phyloP scores from a whole-genome alignment of 2,113 vertebrate species.

The Sander vitreus region DNA sequence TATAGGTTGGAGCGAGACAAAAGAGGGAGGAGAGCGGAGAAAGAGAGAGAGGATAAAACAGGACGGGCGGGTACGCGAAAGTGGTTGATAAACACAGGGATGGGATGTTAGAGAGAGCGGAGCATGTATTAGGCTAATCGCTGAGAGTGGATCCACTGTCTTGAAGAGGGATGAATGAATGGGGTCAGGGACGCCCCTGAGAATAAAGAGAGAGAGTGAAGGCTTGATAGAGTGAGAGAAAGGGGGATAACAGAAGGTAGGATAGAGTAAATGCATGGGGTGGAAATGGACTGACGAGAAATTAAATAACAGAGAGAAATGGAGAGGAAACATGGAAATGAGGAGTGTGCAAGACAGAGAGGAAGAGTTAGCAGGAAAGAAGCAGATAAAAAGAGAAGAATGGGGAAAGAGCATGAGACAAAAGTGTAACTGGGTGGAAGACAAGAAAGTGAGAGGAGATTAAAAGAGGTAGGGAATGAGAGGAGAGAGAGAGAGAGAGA shows the following conservation, averaged over 20 bases:
- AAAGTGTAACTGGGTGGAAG: slow-evolving; percentile 10
- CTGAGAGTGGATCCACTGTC: slow-evolving; percentile 73
- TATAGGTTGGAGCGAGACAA: slow-evolving; percentile 75
- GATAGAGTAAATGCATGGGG: slow-evolving; percentile 34
- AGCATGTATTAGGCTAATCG: slow-evolving; percentile 69
- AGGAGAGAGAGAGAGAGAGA: neutral
- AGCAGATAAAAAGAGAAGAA: neutral
- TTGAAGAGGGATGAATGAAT: slow-evolving; percentile 82
- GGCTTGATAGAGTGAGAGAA: slow-evolving; percentile 43
- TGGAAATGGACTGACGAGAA: slow-evolving; percentile 40
- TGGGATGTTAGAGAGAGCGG: slow-evolving; percentile 57
- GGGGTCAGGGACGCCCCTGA: slow-evolving; percentile 82
- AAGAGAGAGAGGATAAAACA: slow-evolving; percentile 31
- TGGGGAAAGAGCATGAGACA: neutral
- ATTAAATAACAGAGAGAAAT: slow-evolving; percentile 24
- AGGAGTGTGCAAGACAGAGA: slow-evolving; percentile 1
- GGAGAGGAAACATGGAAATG: slow-evolving; percentile 18
- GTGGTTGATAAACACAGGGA: slow-evolving; percentile 64
- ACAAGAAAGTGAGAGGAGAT: neutral
- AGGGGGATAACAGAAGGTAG: slow-evolving; percentile 32
- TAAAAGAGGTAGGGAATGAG: neutral
- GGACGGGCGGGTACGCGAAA: slow-evolving; percentile 40
- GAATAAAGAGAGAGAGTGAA: slow-evolving; percentile 65
- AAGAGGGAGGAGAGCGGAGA: slow-evolving; percentile 64
- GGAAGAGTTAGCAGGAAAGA: neutral